Evolutionary conservation across 2,113 vertebrate genomes (phyloP), one percentile per base, ranked within the genome.

Genomic region (Centropristis striata): DNA sequence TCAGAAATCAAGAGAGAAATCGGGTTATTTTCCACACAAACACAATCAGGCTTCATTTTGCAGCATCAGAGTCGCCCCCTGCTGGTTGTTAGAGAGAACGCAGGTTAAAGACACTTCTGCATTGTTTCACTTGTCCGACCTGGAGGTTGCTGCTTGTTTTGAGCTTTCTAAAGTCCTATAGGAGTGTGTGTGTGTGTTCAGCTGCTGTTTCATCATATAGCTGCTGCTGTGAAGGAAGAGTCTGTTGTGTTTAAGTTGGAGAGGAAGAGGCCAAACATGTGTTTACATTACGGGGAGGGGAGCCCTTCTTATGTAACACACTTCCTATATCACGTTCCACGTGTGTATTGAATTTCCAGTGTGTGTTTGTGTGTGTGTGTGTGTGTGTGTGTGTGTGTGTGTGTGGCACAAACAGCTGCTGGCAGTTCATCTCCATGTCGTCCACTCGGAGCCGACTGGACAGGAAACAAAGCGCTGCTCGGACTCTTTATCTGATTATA

Each of bases 241-340:
- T 44, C 14, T 16, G 14, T 14, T 18, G 28, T 46, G 14, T 51
- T 64, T 32, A 13, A 55, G 61, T 27, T 23, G 21, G 28, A 84
- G 49, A 69, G 41, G 68, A 50, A 50, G 59, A 58, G 3, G 63
- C 69, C 54, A 59, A 77, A 79, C 28, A 37, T 67, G 20, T 80
- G 60, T 91, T 84, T 80, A 89, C 51, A n/a, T 83, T 81, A 14
- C 44, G 39, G 77, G 84, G 80, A 63, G 83, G 74, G 81, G 80
- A 79, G 15, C 11, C 25, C 16, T 63, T 65, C 83, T 91, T 86
- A 87, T 47, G 75, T 88, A 92, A 89, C 88, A 39, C 78, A 78
- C 80, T 90, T 89, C 76, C 84, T 90, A 83, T 82, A 84, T 88
- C 80, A 71, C 87, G 83, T 92, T 80, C 65, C 80, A 37, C 36